phyloP scores from a whole-genome alignment of 2,113 vertebrate genomes.

The Pipa parva region DNA sequence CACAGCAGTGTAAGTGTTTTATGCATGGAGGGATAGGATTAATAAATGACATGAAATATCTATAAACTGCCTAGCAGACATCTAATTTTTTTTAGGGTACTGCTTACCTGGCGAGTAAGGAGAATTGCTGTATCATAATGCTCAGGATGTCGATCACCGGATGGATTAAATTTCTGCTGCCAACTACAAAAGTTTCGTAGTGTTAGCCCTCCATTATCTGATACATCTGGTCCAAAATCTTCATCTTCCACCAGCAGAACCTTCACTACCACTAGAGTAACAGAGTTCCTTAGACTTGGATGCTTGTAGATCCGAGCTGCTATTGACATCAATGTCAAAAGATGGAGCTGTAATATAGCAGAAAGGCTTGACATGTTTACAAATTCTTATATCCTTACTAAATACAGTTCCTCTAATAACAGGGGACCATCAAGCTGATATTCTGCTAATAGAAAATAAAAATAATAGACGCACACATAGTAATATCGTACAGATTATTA shows the following conservation, averaged over 20 bases:
- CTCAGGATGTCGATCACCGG: slow-evolving; percentile 80
- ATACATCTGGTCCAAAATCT: slow-evolving; percentile 71
- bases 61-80: too few relatives aligned
- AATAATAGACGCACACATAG: too few relatives aligned
- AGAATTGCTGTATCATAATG: slow-evolving; percentile 92
- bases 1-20: too few relatives aligned
- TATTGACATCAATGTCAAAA: slow-evolving; percentile 86
- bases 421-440: too few relatives aligned
- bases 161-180: slow-evolving; percentile 85
- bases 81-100: too few relatives aligned
- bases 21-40: too few relatives aligned
- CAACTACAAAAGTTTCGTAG: slow-evolving; percentile 92
- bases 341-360: slow-evolving; percentile 69
- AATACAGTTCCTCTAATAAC: too few relatives aligned
- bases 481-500: too few relatives aligned
- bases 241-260: slow-evolving; percentile 80
- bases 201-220: slow-evolving; percentile 79
- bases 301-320: slow-evolving; percentile 86
- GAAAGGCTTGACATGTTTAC: too few relatives aligned
- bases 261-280: slow-evolving; percentile 86
- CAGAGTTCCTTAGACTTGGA: slow-evolving; percentile 86
- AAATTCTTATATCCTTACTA: too few relatives aligned
- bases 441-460: too few relatives aligned
- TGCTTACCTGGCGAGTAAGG: slow-evolving; percentile 85
- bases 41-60: too few relatives aligned